Base-by-base conservation (phyloP, 2,797 vertebrate genomes). In the Adrianichthys oophorus region DNA sequence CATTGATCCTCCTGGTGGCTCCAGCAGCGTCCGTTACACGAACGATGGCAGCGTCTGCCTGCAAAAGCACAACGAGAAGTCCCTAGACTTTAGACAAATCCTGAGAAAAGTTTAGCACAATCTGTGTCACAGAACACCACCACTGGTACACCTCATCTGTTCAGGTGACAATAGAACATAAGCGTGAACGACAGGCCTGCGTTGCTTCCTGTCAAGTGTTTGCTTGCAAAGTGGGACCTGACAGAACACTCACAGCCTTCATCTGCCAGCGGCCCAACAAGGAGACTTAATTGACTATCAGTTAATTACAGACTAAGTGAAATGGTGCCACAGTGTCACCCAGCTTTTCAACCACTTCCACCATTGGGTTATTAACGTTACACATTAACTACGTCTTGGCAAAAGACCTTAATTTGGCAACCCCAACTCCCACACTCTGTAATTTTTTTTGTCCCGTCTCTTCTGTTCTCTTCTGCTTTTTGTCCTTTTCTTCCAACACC, bases 11-110 rank as follows among this genome's bases (percentile, higher is more conserved):
- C 95, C 15, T 94, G 95, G 44, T 95, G 94, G 46, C 96, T 95
- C 97, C 97, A 99, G 83, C 97, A 99, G 51, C 95, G 93, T 46
- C 96, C 97, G 3, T 93, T 95, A 75, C 97, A 99, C 2, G 94
- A 94, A 47, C 96, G 95, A 78, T 98, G 95, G 76, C 97, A 99
- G 40, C 92, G 92, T 60, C 93, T 91, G 91, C 97, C 97, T 99
- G 83, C 13, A 69, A 71, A 76, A 54, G 32, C 26, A 71, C 26
- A 83, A 55, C 56, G 18, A 56, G 32, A 44, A 15, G 14, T 29
- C 21, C 56, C 1, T 7, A 10, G 41, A 32, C 47, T 32, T 81
- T 37, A 70, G 46, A 51, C 15, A 65, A 53, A 66, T 61, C 48
- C 23, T 48, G n/a, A 16, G 46, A 43, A 63, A 74, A 70, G 62